Conservation (phyloP, 2,888 invertebrate species). For the Rhagium mordax region DNA sequence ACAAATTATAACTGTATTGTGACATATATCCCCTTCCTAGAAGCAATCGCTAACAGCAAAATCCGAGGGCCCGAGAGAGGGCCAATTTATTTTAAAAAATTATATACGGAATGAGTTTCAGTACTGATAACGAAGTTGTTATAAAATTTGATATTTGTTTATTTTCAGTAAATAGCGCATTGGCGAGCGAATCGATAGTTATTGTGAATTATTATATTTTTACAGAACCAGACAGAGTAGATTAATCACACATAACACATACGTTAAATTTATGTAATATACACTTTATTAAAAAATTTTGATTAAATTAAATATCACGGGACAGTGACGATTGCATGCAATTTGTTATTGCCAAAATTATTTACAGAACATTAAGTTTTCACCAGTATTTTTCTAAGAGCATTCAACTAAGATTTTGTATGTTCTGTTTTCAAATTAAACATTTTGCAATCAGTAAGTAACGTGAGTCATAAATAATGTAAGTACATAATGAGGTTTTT, state of each 20-base stretch:
- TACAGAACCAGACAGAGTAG: too few species aligned
- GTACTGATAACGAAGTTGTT: not conserved
- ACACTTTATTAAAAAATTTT: too few species aligned
- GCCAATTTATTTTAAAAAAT: not conserved
- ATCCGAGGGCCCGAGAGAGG: too few species aligned
- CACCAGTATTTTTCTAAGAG: constrained; percentile 3
- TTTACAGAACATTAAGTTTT: not conserved
- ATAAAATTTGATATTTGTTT: not conserved
- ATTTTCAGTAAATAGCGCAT: constrained; percentile 6
- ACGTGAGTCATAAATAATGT: not conserved
- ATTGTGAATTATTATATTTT: too few species aligned
- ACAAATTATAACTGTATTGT: not conserved
- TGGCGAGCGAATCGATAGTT: constrained; percentile 12
- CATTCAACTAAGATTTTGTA: not conserved
- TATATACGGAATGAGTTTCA: not conserved
- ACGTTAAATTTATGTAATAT: not conserved
- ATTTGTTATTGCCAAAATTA: constrained; percentile 6
- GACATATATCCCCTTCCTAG: not conserved
- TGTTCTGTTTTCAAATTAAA: not conserved
- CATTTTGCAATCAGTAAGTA: not conserved
- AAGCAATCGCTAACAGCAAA: too few species aligned
- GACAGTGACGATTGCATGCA: not conserved
- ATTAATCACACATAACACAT: not conserved
- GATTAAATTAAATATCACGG: not conserved
- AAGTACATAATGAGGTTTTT: not conserved